Base-by-base conservation (phyloP, 2,888 invertebrate genomes). In the Alentia gelatinosa region DNA sequence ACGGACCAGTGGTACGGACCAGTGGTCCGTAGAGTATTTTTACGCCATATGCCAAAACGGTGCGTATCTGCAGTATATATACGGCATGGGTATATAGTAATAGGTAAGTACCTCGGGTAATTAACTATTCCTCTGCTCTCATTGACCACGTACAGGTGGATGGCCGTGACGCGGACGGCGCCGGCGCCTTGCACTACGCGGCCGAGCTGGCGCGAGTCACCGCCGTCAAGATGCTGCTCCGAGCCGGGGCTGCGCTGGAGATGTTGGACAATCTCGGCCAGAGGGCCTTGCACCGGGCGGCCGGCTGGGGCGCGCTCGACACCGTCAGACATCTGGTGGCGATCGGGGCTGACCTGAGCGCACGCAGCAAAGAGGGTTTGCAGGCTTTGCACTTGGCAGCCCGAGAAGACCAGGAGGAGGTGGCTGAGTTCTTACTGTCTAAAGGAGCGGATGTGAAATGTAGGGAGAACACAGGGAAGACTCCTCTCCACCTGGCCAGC, bases 181-280 rank as follows among this genome's bases (percentile, higher is more conserved):
- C 33, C 0, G n/a, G n/a, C 35, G 63, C 89, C 7, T 37, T 89
- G 56, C 89, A 89, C 68, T 68, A 89, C 19, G 89, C 89, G 1
- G 63, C 63, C 23, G 37, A 35, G 26, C 89, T 63, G 7, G 63
- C 35, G 12, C 9, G 68, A 4, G 23, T 23, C 37, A 30, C 37
- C 19, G 68, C 68, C 4, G 37, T 47, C 12, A 56, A 56, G 33
- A 56, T 89, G 68, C 39, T 89, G 7, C 9, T 89, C 3, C 33
- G 12, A 3, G 37, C 30, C 4, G 68, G 39, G 3, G 63, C 89
- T 1, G 15, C 12, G 26, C 15, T 63, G 3, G 33, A 63, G 9
- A 5, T 89, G 26, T 1, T 33, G 23, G 89, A 89, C 50, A 15
- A 63, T 15, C 26, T 35, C 19, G 89, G 89, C 5, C 26, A 35